A percentile compares a stretch with the other conserved stretches of the same genome.
phyloP scores from a whole-genome alignment of 2,888 invertebrate species.

The Tineola bisselliella region DNA sequence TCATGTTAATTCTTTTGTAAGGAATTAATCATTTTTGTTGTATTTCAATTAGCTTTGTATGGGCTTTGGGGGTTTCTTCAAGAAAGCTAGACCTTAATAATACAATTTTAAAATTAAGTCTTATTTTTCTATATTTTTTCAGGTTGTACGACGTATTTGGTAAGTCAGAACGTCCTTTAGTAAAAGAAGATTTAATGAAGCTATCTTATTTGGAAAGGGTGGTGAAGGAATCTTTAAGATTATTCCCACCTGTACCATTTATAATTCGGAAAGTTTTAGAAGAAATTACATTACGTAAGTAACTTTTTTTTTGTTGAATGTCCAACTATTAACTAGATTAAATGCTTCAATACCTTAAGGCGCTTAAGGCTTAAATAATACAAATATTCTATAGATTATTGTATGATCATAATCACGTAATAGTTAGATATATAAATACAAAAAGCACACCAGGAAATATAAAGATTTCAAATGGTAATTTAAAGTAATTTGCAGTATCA shows the following conservation, averaged over 20 bases:
- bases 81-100: no score
- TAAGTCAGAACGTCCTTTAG: slow-evolving; percentile 37
- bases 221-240: slow-evolving; percentile 45
- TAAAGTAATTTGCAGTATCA: neutral
- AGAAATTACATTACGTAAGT: slow-evolving; percentile 51
- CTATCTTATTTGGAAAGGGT: slow-evolving; percentile 49
- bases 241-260: slow-evolving; percentile 54
- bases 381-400: no score
- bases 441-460: neutral
- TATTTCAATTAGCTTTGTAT: no score
- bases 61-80: no score
- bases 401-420: no score
- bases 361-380: no score
- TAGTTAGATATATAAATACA: neutral
- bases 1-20: no score
- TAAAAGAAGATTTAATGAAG: slow-evolving; percentile 41
- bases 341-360: no score
- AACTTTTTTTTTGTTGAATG: neutral
- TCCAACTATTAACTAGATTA: no score
- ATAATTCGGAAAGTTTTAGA: slow-evolving; percentile 48
- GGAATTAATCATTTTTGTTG: no score
- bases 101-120: no score
- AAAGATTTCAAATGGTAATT: neutral
- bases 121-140: slow-evolving; percentile 18
- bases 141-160: slow-evolving; percentile 45